Base-by-base conservation (phyloP, 2,113 vertebrate species). In the Paramormyrops kingsleyae region DNA sequence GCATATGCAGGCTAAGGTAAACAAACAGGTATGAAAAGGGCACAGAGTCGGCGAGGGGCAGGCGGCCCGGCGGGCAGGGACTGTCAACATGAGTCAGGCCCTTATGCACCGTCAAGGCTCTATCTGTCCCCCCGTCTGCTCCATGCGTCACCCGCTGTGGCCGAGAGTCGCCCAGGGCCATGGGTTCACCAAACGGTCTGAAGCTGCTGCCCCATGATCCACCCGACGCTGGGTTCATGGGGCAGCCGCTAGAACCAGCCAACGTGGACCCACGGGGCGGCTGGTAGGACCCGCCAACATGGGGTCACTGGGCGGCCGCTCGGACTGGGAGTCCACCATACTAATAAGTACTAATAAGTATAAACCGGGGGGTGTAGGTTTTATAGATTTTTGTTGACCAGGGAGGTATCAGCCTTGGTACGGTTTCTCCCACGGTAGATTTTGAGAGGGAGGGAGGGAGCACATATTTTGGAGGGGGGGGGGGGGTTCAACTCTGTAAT, bases 181-280 rank as follows among this genome's bases (percentile, higher is more conserved):
- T 89, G 90, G 91, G 94, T 91, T 94, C 92, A 93, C 91, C 91
- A 91, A 94, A 93, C 94, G 93, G 94, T 93, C 92, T 89, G 74
- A 52, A 52, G 46, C 87, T 9, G 8, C 47, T 86, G 50, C 31
- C 17, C 31, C 17, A 7, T 62, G 39, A 6, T 39, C 52, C 42
- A 46, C 8, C 39, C 21, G 3, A 47, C 7, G 35, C 6, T 17
- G 42, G 24, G 19, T 9, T n/a, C 44, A 46, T 9, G 13, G 85
- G 24, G 49, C 24, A 19, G 46, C 21, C 5, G 13, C n/a, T 44
- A n/a, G n/a, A 7, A 10, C 83, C 7, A n/a, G n/a, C 24, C 59
- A 59, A 21, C 15, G 2, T 6, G 42, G 47, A 10, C 10, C 13
- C 47, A 49, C 47, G 3, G 47, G 50, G 3, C 50, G 15, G 15